These are phyloP conservation scores for Arizona elegans DNA, from an alignment of 2,113 vertebrate genomes.

Conservation along the genomic window DNA sequence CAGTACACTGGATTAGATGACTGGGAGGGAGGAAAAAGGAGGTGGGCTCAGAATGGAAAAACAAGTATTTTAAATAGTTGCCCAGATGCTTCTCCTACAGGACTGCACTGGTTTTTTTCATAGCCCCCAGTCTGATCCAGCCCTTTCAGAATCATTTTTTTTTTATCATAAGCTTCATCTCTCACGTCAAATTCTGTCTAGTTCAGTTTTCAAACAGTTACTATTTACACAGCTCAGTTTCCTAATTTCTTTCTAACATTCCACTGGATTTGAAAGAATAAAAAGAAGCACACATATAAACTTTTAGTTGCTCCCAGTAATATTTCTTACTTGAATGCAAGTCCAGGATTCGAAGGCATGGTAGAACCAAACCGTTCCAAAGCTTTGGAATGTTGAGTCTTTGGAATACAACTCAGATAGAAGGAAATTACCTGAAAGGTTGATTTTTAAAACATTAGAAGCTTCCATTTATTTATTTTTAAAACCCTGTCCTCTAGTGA, in stretches of 20 bases:
- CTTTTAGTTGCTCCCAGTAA: neutral
- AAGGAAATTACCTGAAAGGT: slow-evolving; percentile 86
- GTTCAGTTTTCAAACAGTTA: neutral
- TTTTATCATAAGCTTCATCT: neutral
- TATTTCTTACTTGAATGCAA: slow-evolving; percentile 86
- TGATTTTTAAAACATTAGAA: slow-evolving; percentile 25
- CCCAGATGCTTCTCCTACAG: neutral
- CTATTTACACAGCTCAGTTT: neutral
- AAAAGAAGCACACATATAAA: slow-evolving; percentile 30
- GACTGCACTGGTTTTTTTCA: neutral
- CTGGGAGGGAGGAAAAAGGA: neutral
- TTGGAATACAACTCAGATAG: slow-evolving; percentile 88
- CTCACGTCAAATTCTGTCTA: neutral
- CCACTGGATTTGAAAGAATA: neutral
- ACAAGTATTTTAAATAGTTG: neutral
- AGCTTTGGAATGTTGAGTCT: slow-evolving; percentile 83
- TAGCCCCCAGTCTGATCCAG: neutral
- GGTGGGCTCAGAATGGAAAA: neutral
- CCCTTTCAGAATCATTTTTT: neutral
- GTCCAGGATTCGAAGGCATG: slow-evolving; percentile 90
- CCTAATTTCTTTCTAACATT: neutral
- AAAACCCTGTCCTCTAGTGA: neutral
- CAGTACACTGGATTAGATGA: neutral
- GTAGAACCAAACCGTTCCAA: slow-evolving; percentile 87
- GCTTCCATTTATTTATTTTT: neutral